A percentile compares a stretch with the other conserved stretches of the same genome.
Conservation (phyloP, 1,140 invertebrate genomes). For the Cydia pomonella region DNA sequence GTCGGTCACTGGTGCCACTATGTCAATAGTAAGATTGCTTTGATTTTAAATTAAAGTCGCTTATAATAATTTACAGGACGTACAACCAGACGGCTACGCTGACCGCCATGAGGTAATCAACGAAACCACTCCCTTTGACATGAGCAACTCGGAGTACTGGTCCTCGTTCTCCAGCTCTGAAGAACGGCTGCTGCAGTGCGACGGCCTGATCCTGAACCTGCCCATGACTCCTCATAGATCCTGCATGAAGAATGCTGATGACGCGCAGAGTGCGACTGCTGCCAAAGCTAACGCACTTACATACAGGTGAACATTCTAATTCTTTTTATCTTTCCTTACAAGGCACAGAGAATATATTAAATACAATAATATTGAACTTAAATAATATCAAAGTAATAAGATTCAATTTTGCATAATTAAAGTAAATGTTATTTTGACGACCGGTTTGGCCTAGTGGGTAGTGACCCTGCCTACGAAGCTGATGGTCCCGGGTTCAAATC, state of each 20-base stretch:
- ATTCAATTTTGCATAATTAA: too few relatives aligned
- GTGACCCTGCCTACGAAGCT: too few relatives aligned
- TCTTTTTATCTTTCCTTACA: too few relatives aligned
- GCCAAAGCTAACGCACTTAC: conserved; percentile 83
- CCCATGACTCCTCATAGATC: conserved; percentile 83
- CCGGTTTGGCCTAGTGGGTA: too few relatives aligned
- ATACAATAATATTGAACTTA: too few relatives aligned
- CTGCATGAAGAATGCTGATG: conserved; percentile 73
- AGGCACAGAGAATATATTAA: too few relatives aligned
- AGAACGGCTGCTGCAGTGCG: conserved; percentile 87
- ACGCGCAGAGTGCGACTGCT: conserved; percentile 74
- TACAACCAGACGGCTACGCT: conserved; percentile 83
- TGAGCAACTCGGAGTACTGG: conserved; percentile 88
- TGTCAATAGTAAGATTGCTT: too few relatives aligned
- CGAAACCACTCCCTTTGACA: conserved; percentile 83
- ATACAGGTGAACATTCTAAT: conserved; percentile 80
- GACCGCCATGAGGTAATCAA: conserved; percentile 83
- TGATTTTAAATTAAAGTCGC: too few relatives aligned
- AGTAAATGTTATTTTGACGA: too few relatives aligned
- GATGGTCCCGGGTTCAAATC: too few relatives aligned
- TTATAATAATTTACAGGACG: conserved; percentile 62
- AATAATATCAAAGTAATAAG: too few relatives aligned
- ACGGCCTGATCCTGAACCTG: conserved; percentile 86
- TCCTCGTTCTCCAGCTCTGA: conserved; percentile 89
- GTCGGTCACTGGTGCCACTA: too few relatives aligned